Evolutionary conservation across 2,888 invertebrate genomes (phyloP), one percentile per base, ranked within the genome.

Genomic region (Beris morrisii): DNA sequence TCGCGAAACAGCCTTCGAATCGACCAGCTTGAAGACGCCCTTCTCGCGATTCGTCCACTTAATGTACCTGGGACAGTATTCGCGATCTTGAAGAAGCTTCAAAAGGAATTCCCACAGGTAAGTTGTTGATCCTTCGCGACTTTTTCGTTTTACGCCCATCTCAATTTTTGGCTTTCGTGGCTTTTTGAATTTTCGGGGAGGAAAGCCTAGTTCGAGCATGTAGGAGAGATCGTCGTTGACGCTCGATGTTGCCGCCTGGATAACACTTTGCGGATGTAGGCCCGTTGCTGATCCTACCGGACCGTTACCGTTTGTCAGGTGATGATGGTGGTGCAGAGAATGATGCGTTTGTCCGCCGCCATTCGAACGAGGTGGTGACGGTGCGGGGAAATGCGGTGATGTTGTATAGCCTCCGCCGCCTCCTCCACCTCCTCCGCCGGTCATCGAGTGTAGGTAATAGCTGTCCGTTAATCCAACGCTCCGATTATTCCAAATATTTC

Each of bases 91-190:
- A 66, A 99, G 87, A 69, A 99, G 86, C 80, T 97, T 96, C 69
- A 99, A 87, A 76, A 99, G 87, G 83, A 99, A 99, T 84, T 99
- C 98, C 99, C 99, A 99, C 74, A 99, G 87, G 83, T 99, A 99
- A 65, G 98, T 98, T 71, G 97, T 97, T 77, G 95, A 95, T 73
- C 95, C 96, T 84, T 97, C 97, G 78, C 96, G 87, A 79, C 93
- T 93, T 83, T 95, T 95, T 81, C 95, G 87, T 81, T 95, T 95
- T 22, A 93, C 91, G 71, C 92, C 88, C 79, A 90, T 88, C 74
- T 91, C 89, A 67, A 87, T 90, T 81, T 92, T 93, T 75, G 92
- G 86, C 76, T 90, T 89, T 82, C 90, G 92, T 69, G 88, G 86
- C 81, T 93, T 93, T 84, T 92, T 92, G 80, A 90, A 86, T 81